Evolutionary conservation across 2,113 vertebrate genomes (phyloP), one percentile per base, ranked within the genome.

Genomic region (Cryptoleucopteryx plumbea): DNA sequence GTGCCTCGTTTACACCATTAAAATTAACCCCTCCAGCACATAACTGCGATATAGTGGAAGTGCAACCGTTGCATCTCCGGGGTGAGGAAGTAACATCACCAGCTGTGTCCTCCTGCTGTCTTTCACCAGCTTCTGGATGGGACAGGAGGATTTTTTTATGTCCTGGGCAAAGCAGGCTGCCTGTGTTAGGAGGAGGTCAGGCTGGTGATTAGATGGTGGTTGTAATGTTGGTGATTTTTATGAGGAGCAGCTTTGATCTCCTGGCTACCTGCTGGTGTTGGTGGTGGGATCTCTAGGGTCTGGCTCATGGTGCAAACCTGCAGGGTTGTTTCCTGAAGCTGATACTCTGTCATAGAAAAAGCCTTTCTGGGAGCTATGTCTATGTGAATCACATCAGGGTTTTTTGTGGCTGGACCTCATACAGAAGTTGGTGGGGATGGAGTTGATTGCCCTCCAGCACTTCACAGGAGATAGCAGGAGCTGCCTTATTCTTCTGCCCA

Each of bases 331-430:
- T 72, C 7, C 5, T 75, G 31, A 8, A 77, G 22, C 27, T 87
- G 52, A 23, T 58, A 10, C 6, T 63, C 6, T 12, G 1, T 53
- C 13, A 3, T 6, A 45, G 3, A 16, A 32, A 63, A 65, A n/a
- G 9, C 1, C 2, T 52, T 68, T 45, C n/a, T 36, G 22, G 61
- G 38, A 62, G 11, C 23, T 31, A 0, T 62, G 29, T 26, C 18
- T 53, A 0, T 2, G 4, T 71, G 52, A 42, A 26, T 62, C 36
- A 13, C 1, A 4, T 17, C 6, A 3, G 0, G 0, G 0, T 5
- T 59, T 56, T 58, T 8, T 66, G 14, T 52, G 19, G 7, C 13
- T 72, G 32, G 12, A 4, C 2, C 6, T 72, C 29, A 16, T 3
- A 3, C 13, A n/a, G 16, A 19, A 68, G 42, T 7, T 3, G 7